Evolutionary conservation across 1,140 invertebrate genomes (phyloP).

Genomic region (Megathymus violae): DNA sequence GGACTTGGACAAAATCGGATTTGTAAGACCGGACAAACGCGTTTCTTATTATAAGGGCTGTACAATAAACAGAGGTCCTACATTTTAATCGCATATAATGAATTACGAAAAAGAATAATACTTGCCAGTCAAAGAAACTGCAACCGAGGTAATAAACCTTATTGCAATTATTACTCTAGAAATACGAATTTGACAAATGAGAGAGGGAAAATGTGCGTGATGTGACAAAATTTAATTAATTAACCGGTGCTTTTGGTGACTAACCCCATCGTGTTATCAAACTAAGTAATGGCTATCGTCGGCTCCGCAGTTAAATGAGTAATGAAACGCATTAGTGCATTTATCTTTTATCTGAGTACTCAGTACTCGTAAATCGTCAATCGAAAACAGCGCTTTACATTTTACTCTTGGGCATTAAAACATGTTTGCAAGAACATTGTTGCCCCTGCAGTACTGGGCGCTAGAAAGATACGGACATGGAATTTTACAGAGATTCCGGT

Average conservation of each 20-base stretch:
- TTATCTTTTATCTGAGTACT: conserved; percentile 33
- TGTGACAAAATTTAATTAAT: conserved; percentile 14
- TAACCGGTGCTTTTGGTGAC: conserved; percentile 18
- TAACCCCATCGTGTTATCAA: conserved; percentile 20
- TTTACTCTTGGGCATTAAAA: conserved; percentile 10
- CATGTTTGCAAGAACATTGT: conserved; percentile 13
- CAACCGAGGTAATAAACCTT: no score
- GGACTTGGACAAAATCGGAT: no score
- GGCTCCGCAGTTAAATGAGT: conserved; percentile 5
- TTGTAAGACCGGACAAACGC: no score
- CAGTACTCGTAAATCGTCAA: conserved; percentile 26
- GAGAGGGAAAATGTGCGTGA: not conserved
- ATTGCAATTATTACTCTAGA: no score
- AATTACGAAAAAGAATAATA: no score
- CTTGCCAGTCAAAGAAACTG: no score
- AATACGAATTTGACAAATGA: no score
- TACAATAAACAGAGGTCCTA: no score
- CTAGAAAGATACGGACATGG: conserved; percentile 20
- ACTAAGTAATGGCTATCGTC: conserved; percentile 19
- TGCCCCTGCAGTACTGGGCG: not conserved
- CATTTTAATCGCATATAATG: no score
- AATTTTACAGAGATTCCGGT: conserved; percentile 39
- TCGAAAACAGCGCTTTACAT: not conserved
- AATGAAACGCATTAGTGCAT: conserved; percentile 26
- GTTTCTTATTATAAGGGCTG: no score